Evolutionary conservation across 2,888 invertebrate genomes (phyloP), one percentile per base, ranked within the genome.

Genomic region (Beris morrisii): DNA sequence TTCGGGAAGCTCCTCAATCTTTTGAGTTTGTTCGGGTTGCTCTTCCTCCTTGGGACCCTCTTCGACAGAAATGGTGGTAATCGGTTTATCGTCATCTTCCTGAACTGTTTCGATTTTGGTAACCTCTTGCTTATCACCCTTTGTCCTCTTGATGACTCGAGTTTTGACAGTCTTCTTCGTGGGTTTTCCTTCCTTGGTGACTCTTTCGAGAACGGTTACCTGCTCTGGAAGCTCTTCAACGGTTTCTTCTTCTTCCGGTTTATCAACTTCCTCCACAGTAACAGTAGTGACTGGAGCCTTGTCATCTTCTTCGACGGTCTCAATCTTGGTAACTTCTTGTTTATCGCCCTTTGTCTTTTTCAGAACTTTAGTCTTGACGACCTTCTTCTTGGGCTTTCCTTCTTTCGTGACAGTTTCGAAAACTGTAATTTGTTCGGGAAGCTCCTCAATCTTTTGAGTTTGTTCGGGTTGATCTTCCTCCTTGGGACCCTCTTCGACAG

Each of bases 41-140:
- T 70, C 70, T 54, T 71, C 68, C 13, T 70, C 67, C 32, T 72
- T 71, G 15, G 68, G 67, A 13, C 67, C 71, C 65, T 76, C 74
- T 6, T 70, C 73, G 1, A 73, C 69, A 4, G 65, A 64, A 3
- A 73, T 68, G 2, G 74, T 76, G 4, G 76, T 79, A 68, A 77
- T 71, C 0, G 81, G 80, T 69, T 75, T 71, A 68, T 78, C 74
- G 5, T 74, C 78, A 69, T 78, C 80, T 72, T 79, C 76, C 69
- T 74, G 74, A 28, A 78, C 73, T 4, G 78, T 79, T n/a, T 77
- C 71, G 57, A 80, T 78, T 73, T 78, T 75, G 0, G 78, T 80
- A 12, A 77, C 71, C 70, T 81, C 76, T 48, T 77, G 72, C 72
- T 76, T 77, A 48, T 70, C 67, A 64, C 76, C 81, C 69, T 70